Base-by-base conservation (phyloP, 2,113 vertebrate species). In the Lophochroa leadbeateri region DNA sequence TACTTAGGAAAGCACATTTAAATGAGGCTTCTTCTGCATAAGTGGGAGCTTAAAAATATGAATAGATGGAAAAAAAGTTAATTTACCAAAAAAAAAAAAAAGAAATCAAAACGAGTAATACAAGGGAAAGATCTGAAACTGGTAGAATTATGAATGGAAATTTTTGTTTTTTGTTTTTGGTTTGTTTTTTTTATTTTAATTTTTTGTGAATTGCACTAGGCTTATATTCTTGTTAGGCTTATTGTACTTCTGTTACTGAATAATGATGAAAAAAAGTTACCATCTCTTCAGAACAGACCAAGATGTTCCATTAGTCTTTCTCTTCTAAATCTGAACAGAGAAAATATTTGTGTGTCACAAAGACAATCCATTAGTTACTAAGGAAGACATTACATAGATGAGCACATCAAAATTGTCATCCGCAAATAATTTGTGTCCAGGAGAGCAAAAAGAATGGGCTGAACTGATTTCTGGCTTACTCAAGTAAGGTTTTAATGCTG, bases 311-410 rank as follows among this genome's bases (percentile, higher is more conserved):
- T 80, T 92, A 82, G 17, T 39, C 46, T 82, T 79, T 94, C 35
- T 92, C 2, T 41, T 85, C 44, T 82, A 74, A 72, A 82, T 87
- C 49, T 76, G 81, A 53, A 77, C 52, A 85, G 70, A 57, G 87
- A 82, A 95, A 96, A 94, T 92, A 92, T 95, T 97, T 96, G 63
- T 88, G 16, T 93, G 37, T 88, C 68, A 63, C 75, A 95, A 95
- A 93, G 82, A 43, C 74, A 61, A 78, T 76, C 78, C 70, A 65
- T 94, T 91, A 85, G 94, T 96, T 94, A 90, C 87, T 85, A 97
- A 70, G 91, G 90, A 94, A 96, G 74, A 77, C 91, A 89, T 91
- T 92, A 88, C 70, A 82, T 65, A 89, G 52, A 88, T 82, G 58
- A 79, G 29, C 46, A 88, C 20, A 77, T 63, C 70, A 58, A 68